These are phyloP conservation scores for Cepaea hortensis DNA, from an alignment of 2,888 invertebrate species.

Conservation along the genomic window DNA sequence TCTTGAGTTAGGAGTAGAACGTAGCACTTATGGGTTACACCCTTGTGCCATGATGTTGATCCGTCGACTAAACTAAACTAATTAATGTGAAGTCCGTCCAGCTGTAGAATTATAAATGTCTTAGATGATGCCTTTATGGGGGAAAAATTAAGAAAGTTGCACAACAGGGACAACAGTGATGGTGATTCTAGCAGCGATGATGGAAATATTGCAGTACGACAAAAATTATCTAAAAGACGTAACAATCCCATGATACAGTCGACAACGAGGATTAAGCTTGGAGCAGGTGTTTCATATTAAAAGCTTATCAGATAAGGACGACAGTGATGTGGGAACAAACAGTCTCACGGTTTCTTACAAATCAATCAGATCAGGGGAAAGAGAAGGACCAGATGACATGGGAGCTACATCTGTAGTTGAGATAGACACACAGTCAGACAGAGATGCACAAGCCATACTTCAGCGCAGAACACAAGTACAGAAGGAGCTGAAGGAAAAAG, in stretches of 20 bases:
- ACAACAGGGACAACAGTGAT: conserved; percentile 36
- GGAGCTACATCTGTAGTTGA: conserved; percentile 77
- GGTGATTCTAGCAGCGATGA: conserved; percentile 81
- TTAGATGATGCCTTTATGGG: no score
- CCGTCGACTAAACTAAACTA: no score
- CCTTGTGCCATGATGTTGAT: no score
- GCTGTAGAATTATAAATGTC: no score
- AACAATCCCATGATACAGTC: conserved; percentile 78
- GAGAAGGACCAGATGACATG: conserved; percentile 81
- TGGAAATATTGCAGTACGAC: conserved; percentile 83
- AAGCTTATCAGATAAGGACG: conserved; percentile 76
- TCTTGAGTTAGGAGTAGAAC: no score
- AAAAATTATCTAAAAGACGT: conserved; percentile 80
- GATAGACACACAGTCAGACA: conserved; percentile 91
- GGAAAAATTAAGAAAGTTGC: conserved; percentile 33
- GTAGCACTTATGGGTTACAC: no score
- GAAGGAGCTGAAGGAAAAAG: conserved; percentile 83
- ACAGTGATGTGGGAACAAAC: conserved; percentile 24
- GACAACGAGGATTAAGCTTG: conserved; percentile 73
- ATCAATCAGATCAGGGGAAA: conserved; percentile 78
- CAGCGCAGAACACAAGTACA: conserved; percentile 86
- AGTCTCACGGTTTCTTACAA: conserved; percentile 73
- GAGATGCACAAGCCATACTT: conserved; percentile 84
- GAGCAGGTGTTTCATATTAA: conserved; percentile 65
- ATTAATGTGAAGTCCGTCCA: no score